Base-by-base conservation (phyloP, 2,797 vertebrate genomes). In the Danio aesculapii region DNA sequence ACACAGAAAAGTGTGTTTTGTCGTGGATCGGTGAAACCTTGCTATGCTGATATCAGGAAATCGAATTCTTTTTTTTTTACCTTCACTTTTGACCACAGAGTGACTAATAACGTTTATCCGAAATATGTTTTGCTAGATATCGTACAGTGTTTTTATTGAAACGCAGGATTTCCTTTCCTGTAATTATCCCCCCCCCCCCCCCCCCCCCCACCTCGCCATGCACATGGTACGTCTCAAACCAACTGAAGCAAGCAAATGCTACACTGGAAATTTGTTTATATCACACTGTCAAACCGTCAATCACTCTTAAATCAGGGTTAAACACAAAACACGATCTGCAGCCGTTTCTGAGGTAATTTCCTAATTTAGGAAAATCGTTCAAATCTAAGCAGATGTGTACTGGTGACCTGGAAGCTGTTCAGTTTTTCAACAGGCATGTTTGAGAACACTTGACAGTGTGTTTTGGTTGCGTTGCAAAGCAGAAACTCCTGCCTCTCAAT, bases 311-410 rank as follows among this genome's bases (percentile, higher is more conserved):
- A n/a, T 61, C 43, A 79, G 47, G 16, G 41, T 72, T 79, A 30
- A 72, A 52, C 14, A 21, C 50, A 61, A 79, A 71, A 72, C 13
- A 10, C 53, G 59, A 79, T 72, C 19, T 6, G 57, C 14, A n/a
- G 59, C 72, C n/a, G 55, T 79, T 79, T 72, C 49, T 79, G 69
- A 57, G 68, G 49, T 55, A 64, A 64, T 72, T 79, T 72, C 14
- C 68, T 79, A 64, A 79, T 79, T 58, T 55, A 64, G 49, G 8
- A 71, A 79, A 72, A 71, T 30, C 30, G 44, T 50, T 58, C 0
- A 59, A 69, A 78, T 69, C 16, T 69, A 13, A 77, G 75, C 64
- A 68, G 66, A 71, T 79, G 77, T 79, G 77, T 79, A 44, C 67
- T 6, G 44, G 67, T 52, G 67, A 79, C 77, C 67, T 79, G 77